Base-by-base conservation (phyloP, 1,140 invertebrate species). In the Leptinotarsa texana region DNA sequence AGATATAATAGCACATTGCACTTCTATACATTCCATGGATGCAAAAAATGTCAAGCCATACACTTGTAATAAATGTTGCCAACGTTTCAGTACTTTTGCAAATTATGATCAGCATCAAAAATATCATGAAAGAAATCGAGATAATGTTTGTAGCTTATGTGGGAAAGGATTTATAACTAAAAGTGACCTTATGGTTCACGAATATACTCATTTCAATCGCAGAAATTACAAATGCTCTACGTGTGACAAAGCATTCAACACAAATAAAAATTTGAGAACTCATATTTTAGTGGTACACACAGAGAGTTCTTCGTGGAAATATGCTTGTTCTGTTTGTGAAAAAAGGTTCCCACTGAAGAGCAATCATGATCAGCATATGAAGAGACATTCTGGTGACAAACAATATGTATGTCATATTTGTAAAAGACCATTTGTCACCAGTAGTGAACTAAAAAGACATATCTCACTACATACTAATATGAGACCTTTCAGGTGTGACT, bases 351-450 rank as follows among this genome's bases (percentile, higher is more conserved):
- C 82, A 3, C 69, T 81, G 24, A 83, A 82, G 66, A 74, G 75
- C 6, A 77, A 78, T 63, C 81, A 67, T 24, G 79, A 80, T 61
- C 77, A 82, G 42, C 96, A 97, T 81, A 91, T 95, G 87, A 90
- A 91, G 51, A 92, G 92, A 24, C 93, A 95, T 79, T 85, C 87
- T 2, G 88, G 90, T 8, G 86, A 86, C 27, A 94, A 94, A 72
- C 89, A 92, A 1, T 94, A 94, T 82, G 85, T 87, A 1, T 96
- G 94, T 81, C 86, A 88, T 4, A 87, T 91, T 5, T 96, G 94
- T 80, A 88, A 88, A 6, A 95, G 95, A 82, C 85, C 89, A 18
- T 96, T 96, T 72, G 69, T 81, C 11, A 79, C 73, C 66, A 79
- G 75, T 15, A 74, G 70, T 68, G 81, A 80, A 49, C 57, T 82